Conservation (phyloP, 2,113 vertebrate genomes). For the Crotalus horridus region DNA sequence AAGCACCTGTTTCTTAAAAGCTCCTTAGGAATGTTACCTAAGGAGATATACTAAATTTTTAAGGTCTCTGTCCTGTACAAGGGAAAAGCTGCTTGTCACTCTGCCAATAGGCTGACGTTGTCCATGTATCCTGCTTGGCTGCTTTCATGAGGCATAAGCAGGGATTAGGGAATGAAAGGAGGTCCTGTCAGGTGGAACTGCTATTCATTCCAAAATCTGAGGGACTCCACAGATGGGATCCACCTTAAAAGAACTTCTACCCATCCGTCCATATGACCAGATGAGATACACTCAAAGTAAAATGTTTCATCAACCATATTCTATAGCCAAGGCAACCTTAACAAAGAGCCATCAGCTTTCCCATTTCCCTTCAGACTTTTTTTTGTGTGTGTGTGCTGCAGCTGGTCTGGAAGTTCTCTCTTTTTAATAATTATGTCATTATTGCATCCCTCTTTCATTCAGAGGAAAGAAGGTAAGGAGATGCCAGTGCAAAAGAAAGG, state of each 20-base stretch:
- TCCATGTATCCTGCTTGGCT: rapidly evolving
- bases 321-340: slow-evolving; percentile 70
- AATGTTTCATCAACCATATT: slow-evolving; percentile 67
- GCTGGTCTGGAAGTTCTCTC: slow-evolving; percentile 54
- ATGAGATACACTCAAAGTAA: slow-evolving; percentile 50
- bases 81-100: slow-evolving; percentile 48
- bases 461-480: slow-evolving; percentile 60
- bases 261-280: slow-evolving; percentile 62
- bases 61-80: slow-evolving; percentile 37
- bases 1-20: slow-evolving; percentile 38
- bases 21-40: slow-evolving; percentile 23
- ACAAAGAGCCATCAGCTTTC: slow-evolving; percentile 66
- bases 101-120: background rate
- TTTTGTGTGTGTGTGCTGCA: slow-evolving; percentile 55
- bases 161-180: background rate
- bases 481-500: slow-evolving; percentile 70
- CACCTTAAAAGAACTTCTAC: slow-evolving; percentile 65
- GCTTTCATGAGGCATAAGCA: background rate
- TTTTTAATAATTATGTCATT: slow-evolving; percentile 68
- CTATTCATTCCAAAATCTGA: slow-evolving; percentile 26
- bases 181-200: slow-evolving; percentile 41
- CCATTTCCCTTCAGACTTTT: slow-evolving; percentile 64
- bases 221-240: slow-evolving; percentile 54
- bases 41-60: slow-evolving; percentile 13
- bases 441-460: slow-evolving; percentile 67